Conservation (phyloP, 2,888 invertebrate species). For the Ophioninae sp. region DNA sequence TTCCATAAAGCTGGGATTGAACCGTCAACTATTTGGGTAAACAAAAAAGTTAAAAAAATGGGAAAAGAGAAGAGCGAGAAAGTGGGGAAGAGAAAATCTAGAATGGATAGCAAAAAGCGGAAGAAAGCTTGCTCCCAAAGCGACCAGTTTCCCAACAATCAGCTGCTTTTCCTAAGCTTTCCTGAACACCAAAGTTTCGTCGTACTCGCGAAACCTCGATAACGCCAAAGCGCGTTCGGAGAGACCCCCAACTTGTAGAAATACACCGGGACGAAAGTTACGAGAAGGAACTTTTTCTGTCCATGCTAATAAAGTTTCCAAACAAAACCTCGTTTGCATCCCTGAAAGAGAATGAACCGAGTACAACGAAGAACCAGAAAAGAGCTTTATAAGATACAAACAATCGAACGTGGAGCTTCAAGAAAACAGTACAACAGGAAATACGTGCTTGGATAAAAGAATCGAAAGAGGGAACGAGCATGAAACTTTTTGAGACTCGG, state of each 20-base stretch:
- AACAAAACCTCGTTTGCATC: neutral
- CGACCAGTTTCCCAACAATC: neutral
- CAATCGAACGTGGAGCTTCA: neutral
- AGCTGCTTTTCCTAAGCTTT: neutral
- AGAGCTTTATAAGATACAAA: neutral
- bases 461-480: neutral
- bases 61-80: too few relatives aligned
- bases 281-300: neutral
- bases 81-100: neutral
- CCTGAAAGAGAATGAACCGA: neutral
- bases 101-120: neutral
- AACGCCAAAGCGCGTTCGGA: neutral
- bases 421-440: conserved; percentile 5
- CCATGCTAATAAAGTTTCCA: neutral
- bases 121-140: neutral
- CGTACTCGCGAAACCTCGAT: neutral
- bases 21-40: neutral
- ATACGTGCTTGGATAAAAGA: neutral
- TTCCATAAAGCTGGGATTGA: neutral
- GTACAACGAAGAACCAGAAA: neutral
- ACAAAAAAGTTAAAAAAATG: neutral
- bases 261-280: neutral
- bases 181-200: neutral
- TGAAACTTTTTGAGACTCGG: neutral
- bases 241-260: neutral